phyloP scores from a whole-genome alignment of 2,797 vertebrate genomes.

The Coilia nasus region DNA sequence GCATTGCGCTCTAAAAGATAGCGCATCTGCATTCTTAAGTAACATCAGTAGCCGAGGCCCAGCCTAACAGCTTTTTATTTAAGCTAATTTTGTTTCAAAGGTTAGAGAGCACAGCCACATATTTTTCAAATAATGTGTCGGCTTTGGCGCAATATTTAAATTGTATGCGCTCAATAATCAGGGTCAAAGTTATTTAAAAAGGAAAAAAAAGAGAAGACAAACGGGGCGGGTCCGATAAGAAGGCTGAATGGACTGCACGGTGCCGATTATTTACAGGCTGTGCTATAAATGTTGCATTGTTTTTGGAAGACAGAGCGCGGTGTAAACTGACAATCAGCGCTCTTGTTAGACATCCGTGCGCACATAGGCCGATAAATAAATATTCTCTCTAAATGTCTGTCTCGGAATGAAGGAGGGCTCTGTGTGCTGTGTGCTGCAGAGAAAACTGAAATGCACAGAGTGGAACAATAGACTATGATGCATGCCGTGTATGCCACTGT shows the following conservation, averaged over 20 bases:
- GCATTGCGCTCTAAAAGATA: background rate
- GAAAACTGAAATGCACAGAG: constrained; percentile 12
- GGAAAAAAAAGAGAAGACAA: no score
- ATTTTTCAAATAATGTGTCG: background rate
- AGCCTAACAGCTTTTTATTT: background rate
- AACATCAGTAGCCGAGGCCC: background rate
- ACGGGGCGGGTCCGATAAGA: background rate
- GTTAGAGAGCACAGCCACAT: background rate
- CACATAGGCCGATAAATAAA: constrained; percentile 19
- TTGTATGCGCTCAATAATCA: background rate
- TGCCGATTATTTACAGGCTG: background rate
- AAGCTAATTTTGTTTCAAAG: background rate
- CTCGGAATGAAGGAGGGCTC: constrained; percentile 3
- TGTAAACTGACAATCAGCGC: constrained; percentile 11
- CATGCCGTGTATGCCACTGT: background rate
- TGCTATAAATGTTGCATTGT: constrained; percentile 21
- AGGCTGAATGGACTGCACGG: constrained; percentile 13
- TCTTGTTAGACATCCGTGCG: constrained; percentile 9
- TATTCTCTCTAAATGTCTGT: constrained; percentile 23
- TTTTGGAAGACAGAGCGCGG: background rate
- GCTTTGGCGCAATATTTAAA: background rate
- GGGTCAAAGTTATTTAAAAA: background rate
- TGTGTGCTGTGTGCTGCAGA: background rate
- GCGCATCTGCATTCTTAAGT: background rate
- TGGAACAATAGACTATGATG: constrained; percentile 14